Evolutionary conservation across 2,888 invertebrate genomes (phyloP).

Genomic region (Acheta domesticus): DNA sequence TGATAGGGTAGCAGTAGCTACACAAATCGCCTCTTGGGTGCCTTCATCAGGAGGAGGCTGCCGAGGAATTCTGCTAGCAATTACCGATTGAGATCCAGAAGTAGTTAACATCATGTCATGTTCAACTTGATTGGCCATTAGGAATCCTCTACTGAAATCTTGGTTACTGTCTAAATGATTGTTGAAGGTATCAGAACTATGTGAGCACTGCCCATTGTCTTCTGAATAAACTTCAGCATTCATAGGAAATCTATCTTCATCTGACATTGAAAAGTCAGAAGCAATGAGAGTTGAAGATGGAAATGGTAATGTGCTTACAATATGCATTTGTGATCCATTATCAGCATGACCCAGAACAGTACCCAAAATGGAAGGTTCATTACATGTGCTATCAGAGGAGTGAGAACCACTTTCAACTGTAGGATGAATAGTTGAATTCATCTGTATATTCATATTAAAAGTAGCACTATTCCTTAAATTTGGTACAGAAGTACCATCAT

Average conservation of each 20-base stretch:
- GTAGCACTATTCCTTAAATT: background rate
- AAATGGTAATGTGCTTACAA: slow-evolving; percentile 19
- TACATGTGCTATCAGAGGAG: background rate
- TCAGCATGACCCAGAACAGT: background rate
- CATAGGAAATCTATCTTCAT: background rate
- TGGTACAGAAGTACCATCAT: background rate
- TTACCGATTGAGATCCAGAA: slow-evolving; percentile 18
- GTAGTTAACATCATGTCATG: slow-evolving; percentile 30
- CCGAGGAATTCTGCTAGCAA: slow-evolving; percentile 34
- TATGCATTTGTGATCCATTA: background rate
- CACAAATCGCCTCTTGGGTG: slow-evolving; percentile 58
- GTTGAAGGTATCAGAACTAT: background rate
- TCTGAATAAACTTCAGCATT: background rate
- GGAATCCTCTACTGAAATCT: slow-evolving; percentile 29
- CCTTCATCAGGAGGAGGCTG: slow-evolving; percentile 51
- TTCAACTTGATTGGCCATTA: slow-evolving; percentile 36
- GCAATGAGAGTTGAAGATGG: slow-evolving; percentile 23
- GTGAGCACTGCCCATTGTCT: background rate
- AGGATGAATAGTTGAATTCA: background rate
- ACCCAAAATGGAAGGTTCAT: background rate
- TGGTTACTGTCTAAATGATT: background rate
- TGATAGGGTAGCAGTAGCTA: slow-evolving; percentile 60
- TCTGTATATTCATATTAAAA: background rate
- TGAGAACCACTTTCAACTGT: background rate
- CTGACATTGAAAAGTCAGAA: slow-evolving; percentile 11